Percentiles rank a stretch among this genome's conserved stretches.
Conservation (phyloP, 2,113 vertebrate species). For the Kryptolebias marmoratus region DNA sequence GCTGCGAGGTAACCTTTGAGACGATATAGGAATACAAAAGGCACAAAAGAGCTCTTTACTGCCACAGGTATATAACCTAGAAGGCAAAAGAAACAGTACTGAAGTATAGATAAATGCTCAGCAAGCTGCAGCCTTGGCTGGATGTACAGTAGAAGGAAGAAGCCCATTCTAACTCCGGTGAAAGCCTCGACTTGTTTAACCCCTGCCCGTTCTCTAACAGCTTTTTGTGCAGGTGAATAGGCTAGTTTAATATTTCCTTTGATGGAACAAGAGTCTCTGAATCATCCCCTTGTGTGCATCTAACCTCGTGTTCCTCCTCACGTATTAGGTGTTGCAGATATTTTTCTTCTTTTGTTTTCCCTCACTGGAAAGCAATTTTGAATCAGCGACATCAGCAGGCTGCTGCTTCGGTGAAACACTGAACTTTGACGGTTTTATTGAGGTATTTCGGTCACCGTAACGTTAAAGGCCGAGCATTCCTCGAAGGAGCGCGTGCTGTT, state of each 20-base stretch:
- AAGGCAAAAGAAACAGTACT: not conserved
- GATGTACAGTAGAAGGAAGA: not conserved
- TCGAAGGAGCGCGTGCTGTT: too few species aligned
- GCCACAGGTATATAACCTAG: not conserved
- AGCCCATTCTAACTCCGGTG: not conserved
- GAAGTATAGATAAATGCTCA: not conserved
- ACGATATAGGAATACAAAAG: not conserved
- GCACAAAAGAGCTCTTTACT: not conserved
- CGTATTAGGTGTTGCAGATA: not conserved
- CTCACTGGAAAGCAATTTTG: not conserved
- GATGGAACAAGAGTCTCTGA: constrained; percentile 5
- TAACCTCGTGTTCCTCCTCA: constrained; percentile 10
- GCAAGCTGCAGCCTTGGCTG: not conserved
- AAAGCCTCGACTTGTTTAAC: constrained; percentile 7
- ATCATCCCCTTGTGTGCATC: constrained; percentile 18
- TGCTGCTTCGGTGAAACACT: not conserved
- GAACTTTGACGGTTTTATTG: too few species aligned
- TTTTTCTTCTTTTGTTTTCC: not conserved
- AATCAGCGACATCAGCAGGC: not conserved
- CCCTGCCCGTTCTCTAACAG: not conserved
- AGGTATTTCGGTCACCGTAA: too few species aligned
- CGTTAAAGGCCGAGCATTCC: too few species aligned
- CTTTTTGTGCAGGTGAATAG: constrained; percentile 2
- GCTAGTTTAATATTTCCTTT: constrained; percentile 6
- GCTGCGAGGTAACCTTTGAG: not conserved